Evolutionary conservation across 2,888 invertebrate species (phyloP), one percentile per base, ranked within the genome.

Genomic region (Cheilosia pagana): DNA sequence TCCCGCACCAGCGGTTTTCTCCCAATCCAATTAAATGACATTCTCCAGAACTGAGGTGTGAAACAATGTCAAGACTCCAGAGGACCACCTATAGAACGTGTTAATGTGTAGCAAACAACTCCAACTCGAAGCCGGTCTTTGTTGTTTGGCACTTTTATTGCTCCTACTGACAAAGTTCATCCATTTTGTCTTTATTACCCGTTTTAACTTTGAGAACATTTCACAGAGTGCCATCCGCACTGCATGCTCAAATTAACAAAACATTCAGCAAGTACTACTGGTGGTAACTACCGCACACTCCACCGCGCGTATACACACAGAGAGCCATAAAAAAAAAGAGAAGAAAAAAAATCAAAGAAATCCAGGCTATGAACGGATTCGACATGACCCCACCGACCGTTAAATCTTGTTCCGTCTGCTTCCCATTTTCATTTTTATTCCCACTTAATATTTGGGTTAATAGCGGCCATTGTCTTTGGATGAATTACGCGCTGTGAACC

Each of bases 401-500:
- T 83, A 79, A 83, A 43, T 28, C 59, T 70, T 50, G 41, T 57
- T 57, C 50, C 45, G 21, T 23, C 19, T 60, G 35, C 43, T 25
- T 63, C 39, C 21, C n/a, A 45, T 45, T 50, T 39, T 48, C 28
- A 19, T 35, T 50, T 77, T 62, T 50, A 39, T 71, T 53, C 43
- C 43, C 77, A 62, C 79, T 83, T 79, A 75, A 78, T 78, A 82
- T 83, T 75, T 83, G 74, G 83, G 83, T 83, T 83, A 83, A 83
- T 83, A 65, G 79, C 60, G 52, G 59, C 74, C 83, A 83, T 83
- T 83, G 83, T 83, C 83, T 83, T 79, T 74, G 52, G 63, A 59
- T 70, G 21, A 83, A 83, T 79, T 79, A 83, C 79, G 68, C 68
- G 68, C 74, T 63, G 55, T 75, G 79, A 75, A 60, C 68, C 59